Evolutionary conservation across 2,113 vertebrate genomes (phyloP).

Genomic region (Indri indri): DNA sequence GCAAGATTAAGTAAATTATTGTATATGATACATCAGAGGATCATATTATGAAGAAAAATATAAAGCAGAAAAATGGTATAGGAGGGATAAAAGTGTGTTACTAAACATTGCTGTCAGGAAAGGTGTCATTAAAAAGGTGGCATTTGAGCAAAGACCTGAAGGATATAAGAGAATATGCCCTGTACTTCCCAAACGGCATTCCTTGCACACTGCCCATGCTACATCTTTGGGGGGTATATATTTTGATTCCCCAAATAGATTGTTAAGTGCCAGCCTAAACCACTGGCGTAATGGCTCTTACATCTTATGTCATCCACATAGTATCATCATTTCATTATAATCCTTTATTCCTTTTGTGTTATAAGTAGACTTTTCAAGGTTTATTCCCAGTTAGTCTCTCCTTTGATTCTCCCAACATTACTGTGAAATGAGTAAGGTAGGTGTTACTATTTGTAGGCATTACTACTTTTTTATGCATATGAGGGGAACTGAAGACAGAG

Average conservation of each 20-base stretch:
- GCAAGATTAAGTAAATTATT: neutral
- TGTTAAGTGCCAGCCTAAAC: neutral
- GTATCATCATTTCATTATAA: neutral
- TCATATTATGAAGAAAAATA: neutral
- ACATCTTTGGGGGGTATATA: neutral
- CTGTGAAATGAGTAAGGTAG: neutral
- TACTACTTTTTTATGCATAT: neutral
- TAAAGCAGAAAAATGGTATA: neutral
- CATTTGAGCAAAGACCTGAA: neutral
- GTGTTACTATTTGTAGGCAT: neutral
- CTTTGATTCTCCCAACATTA: neutral
- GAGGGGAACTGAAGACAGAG: neutral
- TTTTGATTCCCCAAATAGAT: neutral
- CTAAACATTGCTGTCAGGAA: neutral
- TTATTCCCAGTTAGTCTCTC: neutral
- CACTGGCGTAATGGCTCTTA: neutral
- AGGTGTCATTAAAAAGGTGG: fast-evolving
- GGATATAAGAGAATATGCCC: neutral
- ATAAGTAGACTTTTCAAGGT: neutral
- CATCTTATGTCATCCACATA: neutral
- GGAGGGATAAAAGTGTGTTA: neutral
- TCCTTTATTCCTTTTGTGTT: neutral
- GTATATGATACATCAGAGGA: neutral
- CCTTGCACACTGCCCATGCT: no score
- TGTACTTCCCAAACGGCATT: neutral